Evolutionary conservation across 1,140 invertebrate species (phyloP).

Genomic region (Caerostris darwini): DNA sequence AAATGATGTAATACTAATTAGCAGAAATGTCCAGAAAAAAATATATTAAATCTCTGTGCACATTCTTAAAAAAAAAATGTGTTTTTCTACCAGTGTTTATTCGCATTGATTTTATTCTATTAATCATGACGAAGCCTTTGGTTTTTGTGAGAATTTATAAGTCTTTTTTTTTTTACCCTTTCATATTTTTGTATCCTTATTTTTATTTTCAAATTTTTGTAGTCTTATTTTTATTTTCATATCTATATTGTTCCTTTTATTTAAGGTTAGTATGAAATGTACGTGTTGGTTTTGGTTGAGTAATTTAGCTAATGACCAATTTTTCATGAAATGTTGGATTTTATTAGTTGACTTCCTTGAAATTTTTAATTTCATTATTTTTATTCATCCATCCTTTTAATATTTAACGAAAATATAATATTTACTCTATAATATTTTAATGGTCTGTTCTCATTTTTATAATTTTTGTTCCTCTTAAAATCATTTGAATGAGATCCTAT

Average conservation of each 20-base stretch:
- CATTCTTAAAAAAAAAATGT: not conserved
- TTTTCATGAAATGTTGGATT: not conserved
- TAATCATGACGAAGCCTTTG: not conserved
- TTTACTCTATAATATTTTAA: too few species aligned
- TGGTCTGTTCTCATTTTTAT: too few species aligned
- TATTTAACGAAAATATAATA: too few species aligned
- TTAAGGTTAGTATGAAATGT: too few species aligned
- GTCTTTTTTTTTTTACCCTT: not conserved
- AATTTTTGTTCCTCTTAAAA: too few species aligned
- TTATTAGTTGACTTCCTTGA: not conserved
- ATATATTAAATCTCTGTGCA: not conserved
- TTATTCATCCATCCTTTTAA: too few species aligned
- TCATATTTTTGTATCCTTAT: too few species aligned
- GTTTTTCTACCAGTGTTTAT: not conserved
- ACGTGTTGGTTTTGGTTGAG: not conserved
- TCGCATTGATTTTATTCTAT: not conserved
- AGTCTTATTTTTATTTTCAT: not conserved
- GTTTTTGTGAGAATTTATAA: not conserved
- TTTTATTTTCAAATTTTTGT: too few species aligned
- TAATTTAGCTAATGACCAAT: not conserved
- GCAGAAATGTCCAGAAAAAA: not conserved
- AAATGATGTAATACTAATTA: constrained; percentile 46
- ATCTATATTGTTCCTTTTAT: too few species aligned
- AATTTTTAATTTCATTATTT: not conserved
- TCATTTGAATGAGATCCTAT: not conserved